phyloP scores from a whole-genome alignment of 2,888 invertebrate species.

The Dexiosoma caninum region DNA sequence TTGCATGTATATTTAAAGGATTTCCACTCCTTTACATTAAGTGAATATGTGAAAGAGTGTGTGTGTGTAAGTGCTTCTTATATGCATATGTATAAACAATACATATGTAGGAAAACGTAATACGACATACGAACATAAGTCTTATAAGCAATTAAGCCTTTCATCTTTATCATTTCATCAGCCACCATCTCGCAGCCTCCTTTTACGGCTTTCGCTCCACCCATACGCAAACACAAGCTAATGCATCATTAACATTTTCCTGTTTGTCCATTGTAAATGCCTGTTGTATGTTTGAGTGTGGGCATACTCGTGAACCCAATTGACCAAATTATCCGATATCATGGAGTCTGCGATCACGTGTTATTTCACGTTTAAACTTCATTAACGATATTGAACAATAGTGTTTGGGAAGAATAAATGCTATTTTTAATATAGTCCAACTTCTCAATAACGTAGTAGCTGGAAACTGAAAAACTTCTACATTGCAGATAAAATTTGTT shows the following conservation, averaged over 20 bases:
- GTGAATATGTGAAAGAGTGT: slow-evolving; percentile 15
- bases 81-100: not conserved
- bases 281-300: not conserved
- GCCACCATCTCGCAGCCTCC: not conserved
- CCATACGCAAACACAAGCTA: slow-evolving; percentile 30
- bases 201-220: not conserved
- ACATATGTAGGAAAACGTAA: not conserved
- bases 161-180: slow-evolving; percentile 59
- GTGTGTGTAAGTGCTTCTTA: not conserved
- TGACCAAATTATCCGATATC: too few relatives aligned
- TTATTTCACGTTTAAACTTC: too few relatives aligned
- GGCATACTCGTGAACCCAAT: not conserved
- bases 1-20: slow-evolving; percentile 49
- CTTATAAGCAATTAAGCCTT: slow-evolving; percentile 61
- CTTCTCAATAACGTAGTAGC: too few relatives aligned
- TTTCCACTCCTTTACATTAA: slow-evolving; percentile 60
- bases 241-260: slow-evolving; percentile 56
- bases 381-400: too few relatives aligned
- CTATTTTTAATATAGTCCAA: too few relatives aligned
- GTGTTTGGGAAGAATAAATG: too few relatives aligned
- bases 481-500: too few relatives aligned
- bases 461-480: too few relatives aligned
- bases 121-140: slow-evolving; percentile 17
- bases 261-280: slow-evolving; percentile 33
- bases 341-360: too few relatives aligned